A percentile compares a stretch with the other conserved stretches of the same genome.
Conservation (phyloP, 2,888 invertebrate genomes). For the Orthosia cruda region DNA sequence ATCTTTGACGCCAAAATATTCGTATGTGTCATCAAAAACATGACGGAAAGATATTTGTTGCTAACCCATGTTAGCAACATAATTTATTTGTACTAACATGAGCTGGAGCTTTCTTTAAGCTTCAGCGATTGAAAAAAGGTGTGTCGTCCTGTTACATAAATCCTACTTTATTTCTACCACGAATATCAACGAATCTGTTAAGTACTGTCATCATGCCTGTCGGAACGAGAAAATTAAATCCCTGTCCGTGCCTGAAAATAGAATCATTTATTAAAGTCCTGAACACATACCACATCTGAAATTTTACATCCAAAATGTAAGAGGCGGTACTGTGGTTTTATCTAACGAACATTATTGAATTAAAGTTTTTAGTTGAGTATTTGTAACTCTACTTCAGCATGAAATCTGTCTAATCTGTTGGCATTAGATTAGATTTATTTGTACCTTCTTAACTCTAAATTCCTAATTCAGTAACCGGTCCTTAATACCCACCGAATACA, state of each 20-base stretch:
- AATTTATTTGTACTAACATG: too few relatives aligned
- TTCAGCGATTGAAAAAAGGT: not conserved
- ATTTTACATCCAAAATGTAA: not conserved
- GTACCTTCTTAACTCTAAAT: too few relatives aligned
- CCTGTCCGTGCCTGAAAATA: constrained; percentile 11
- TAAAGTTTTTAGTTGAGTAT: not conserved
- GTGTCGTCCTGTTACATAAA: not conserved
- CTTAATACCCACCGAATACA: too few relatives aligned
- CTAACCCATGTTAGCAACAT: too few relatives aligned
- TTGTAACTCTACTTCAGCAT: too few relatives aligned
- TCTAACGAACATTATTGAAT: not conserved
- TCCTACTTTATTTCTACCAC: not conserved
- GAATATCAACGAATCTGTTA: not conserved
- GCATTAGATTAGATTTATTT: too few relatives aligned
- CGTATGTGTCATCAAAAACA: not conserved
- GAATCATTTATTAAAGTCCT: constrained; percentile 2
- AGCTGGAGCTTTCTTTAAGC: too few relatives aligned
- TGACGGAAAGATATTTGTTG: not conserved
- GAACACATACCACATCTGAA: constrained; percentile 8
- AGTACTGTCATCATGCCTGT: not conserved
- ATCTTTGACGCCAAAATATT: too few relatives aligned
- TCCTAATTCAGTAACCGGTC: too few relatives aligned
- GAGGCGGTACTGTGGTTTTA: not conserved
- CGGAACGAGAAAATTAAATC: constrained; percentile 16
- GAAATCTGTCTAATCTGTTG: too few relatives aligned